phyloP scores from a whole-genome alignment of 2,797 vertebrate species.

The Hozukius guyotensis region DNA sequence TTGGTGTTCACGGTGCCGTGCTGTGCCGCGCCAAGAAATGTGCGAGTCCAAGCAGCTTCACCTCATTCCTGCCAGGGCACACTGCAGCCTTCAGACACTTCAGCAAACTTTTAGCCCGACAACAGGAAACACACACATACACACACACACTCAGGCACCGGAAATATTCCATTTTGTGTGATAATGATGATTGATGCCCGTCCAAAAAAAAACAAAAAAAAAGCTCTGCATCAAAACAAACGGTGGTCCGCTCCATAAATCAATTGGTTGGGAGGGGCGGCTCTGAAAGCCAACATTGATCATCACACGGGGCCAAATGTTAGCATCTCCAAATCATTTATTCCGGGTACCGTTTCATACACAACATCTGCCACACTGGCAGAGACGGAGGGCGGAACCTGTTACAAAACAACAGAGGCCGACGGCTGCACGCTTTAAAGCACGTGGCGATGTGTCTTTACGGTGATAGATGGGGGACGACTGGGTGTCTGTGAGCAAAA shows the following conservation, averaged over 20 bases:
- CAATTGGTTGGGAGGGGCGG: slow-evolving; percentile 46
- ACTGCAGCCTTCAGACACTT: neutral
- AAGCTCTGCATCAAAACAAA: slow-evolving; percentile 46
- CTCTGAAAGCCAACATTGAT: slow-evolving; percentile 65
- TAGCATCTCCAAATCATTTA: slow-evolving; percentile 62
- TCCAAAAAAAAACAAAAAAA: slow-evolving; percentile 35
- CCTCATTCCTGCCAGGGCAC: slow-evolving; percentile 48
- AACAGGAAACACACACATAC: neutral
- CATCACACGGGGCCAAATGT: slow-evolving; percentile 61
- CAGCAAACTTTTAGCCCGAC: neutral
- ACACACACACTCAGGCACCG: neutral
- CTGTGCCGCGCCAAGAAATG: slow-evolving; percentile 31
- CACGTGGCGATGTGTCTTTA: neutral
- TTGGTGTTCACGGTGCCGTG: slow-evolving; percentile 4
- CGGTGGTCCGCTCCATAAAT: slow-evolving; percentile 53
- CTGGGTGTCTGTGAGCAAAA: slow-evolving; percentile 12
- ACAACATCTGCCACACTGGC: slow-evolving; percentile 63
- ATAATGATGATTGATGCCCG: slow-evolving; percentile 63
- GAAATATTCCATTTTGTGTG: slow-evolving; percentile 45
- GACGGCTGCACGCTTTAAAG: neutral
- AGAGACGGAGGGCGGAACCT: slow-evolving; percentile 34
- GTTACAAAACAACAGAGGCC: slow-evolving; percentile 31
- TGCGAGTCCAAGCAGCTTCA: slow-evolving; percentile 21
- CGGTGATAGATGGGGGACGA: neutral
- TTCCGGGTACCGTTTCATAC: slow-evolving; percentile 47